phyloP scores from a whole-genome alignment of 2,113 vertebrate genomes.

The Bolborhynchus lineola region DNA sequence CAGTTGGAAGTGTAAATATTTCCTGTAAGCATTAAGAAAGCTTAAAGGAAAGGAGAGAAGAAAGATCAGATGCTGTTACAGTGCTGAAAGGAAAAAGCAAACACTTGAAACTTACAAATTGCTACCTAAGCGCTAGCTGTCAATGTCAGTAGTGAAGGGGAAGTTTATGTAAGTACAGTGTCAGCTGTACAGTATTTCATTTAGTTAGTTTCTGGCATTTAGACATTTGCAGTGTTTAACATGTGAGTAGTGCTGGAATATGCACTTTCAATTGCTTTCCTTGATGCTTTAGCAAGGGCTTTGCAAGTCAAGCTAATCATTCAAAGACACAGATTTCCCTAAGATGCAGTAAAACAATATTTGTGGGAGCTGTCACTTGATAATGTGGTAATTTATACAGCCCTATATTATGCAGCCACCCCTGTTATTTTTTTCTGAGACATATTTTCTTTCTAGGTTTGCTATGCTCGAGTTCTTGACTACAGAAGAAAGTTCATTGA shows the following conservation, averaged over 20 bases:
- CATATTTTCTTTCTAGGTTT: slow-evolving; percentile 78
- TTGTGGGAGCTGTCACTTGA: background rate
- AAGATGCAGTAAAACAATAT: background rate
- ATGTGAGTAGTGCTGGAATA: background rate
- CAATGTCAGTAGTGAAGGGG: background rate
- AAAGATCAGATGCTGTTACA: background rate
- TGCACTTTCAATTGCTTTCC: background rate
- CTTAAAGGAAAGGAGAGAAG: background rate
- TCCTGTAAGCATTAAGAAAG: background rate
- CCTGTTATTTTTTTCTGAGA: background rate
- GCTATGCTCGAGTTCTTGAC: slow-evolving; percentile 95
- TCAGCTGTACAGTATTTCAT: background rate
- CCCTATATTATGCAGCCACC: background rate
- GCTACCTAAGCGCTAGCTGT: background rate
- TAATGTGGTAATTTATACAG: background rate
- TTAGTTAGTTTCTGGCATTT: background rate
- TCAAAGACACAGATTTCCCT: background rate
- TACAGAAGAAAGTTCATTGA: slow-evolving; percentile 98
- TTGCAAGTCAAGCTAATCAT: background rate
- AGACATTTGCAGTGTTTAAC: background rate
- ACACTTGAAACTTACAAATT: background rate
- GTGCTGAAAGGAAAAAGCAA: background rate
- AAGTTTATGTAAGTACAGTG: background rate
- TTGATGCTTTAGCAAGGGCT: background rate
- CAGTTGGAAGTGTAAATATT: background rate